phyloP scores from a whole-genome alignment of 2,888 invertebrate species.

The Drosophila quinaria region DNA sequence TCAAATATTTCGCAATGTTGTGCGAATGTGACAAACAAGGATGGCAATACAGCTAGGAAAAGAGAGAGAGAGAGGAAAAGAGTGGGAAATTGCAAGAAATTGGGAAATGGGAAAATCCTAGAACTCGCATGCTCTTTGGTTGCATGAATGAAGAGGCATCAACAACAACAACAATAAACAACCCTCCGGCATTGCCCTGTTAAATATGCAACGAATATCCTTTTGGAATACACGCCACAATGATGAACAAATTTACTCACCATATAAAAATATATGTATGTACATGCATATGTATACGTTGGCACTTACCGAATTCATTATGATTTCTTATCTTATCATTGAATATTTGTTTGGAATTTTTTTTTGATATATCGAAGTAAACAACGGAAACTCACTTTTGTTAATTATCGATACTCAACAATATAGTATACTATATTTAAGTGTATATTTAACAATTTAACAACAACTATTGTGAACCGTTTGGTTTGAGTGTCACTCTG shows the following conservation, averaged over 20 bases:
- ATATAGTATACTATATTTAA: not conserved
- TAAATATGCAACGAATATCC: conserved; percentile 40
- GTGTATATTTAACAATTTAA: conserved; percentile 10
- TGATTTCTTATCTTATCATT: conserved; percentile 34
- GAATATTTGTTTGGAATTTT: not conserved
- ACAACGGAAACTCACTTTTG: not conserved
- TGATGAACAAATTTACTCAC: not conserved
- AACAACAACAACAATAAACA: conserved; percentile 1
- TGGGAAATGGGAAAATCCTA: conserved; percentile 52
- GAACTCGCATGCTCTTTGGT: conserved; percentile 18
- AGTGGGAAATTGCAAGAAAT: conserved; percentile 38
- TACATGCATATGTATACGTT: not conserved
- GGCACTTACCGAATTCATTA: conserved; percentile 64
- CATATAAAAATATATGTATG: not conserved
- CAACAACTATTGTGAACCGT: conserved; percentile 29
- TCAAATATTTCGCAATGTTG: conserved; percentile 20
- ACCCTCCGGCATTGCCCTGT: conserved; percentile 27
- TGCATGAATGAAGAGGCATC: conserved; percentile 68
- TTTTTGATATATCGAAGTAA: not conserved
- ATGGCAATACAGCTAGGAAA: conserved; percentile 2
- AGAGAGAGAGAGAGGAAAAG: not conserved
- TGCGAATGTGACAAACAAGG: conserved; percentile 31
- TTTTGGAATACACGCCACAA: conserved; percentile 17
- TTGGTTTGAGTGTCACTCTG: conserved; percentile 47
- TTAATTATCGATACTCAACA: not conserved